A percentile compares a stretch with the other conserved stretches of the same genome.
These are phyloP conservation scores for Holocentrus rufus DNA, from an alignment of 2,797 vertebrate genomes.

Conservation along the genomic window DNA sequence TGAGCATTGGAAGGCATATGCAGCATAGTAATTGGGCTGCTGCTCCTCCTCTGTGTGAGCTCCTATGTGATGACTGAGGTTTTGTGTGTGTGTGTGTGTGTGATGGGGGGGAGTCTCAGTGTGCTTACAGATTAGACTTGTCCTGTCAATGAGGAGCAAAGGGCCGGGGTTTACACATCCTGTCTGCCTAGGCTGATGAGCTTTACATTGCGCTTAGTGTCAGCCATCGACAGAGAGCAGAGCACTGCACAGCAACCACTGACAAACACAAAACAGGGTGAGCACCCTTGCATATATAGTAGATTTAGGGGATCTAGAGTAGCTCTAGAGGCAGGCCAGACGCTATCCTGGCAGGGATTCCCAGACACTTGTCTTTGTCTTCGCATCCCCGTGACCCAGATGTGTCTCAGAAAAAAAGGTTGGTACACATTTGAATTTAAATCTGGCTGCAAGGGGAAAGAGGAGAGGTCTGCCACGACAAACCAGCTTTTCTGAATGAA, in stretches of 20 bases:
- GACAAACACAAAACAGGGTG: conserved; percentile 41
- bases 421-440: conserved; percentile 31
- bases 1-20: conserved; percentile 54
- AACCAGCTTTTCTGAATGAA: conserved; percentile 17
- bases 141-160: conserved; percentile 59
- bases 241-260: conserved; percentile 29
- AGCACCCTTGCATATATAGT: conserved; percentile 14
- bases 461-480: background rate
- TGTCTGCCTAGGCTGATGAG: conserved; percentile 53
- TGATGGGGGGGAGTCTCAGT: conserved; percentile 28
- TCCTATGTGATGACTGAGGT: conserved; percentile 22
- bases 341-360: conserved; percentile 4
- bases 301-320: conserved; percentile 18
- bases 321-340: background rate
- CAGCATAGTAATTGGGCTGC: conserved; percentile 57
- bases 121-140: conserved; percentile 67
- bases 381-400: conserved; percentile 34
- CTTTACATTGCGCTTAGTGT: conserved; percentile 64
- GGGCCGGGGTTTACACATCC: conserved; percentile 50
- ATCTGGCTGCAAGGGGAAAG: conserved; percentile 14
- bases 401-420: conserved; percentile 24
- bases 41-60: conserved; percentile 48
- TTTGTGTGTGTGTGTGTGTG: background rate
- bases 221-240: conserved; percentile 47
- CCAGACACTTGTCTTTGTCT: conserved; percentile 11